Evolutionary conservation across 2,888 invertebrate species (phyloP), one percentile per base, ranked within the genome.

Genomic region (Tineola bisselliella): DNA sequence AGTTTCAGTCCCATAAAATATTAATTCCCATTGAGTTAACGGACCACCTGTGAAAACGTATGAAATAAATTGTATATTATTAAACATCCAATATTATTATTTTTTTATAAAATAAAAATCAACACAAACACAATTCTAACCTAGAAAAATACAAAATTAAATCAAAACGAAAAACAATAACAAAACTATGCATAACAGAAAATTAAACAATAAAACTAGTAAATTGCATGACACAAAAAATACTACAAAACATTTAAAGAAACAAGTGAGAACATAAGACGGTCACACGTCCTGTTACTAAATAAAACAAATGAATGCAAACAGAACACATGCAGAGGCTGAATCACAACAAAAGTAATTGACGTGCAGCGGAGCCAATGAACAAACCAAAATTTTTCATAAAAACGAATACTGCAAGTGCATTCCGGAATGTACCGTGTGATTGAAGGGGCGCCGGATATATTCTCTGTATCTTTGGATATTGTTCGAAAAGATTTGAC

Each of bases 11-110:
- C 95, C 95, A 78, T 94, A 93, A 75, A 95, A 91, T 70, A 93
- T 91, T 70, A 95, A 79, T 76, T 93, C 91, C 95, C 95, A 95
- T 68, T 93, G 92, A 60, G 91, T 89, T 62, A 95, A 82, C 1
- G 86, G 84, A 44, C 84, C 86, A 70, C 90, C 90, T 70, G 89
- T 82, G 88, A 68, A 65, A 69, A 74, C n/a, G 38, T 6, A 25
- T 25, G 6, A 25, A 25, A 25, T 25, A 10, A 48, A 13, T 17
- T 48, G 15, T 48, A 43, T 25, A n/a, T n/a, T n/a, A n/a, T n/a
- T n/a, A n/a, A n/a, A 25, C 25, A 25, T 25, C 3, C 13, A n/a
- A 43, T n/a, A n/a, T n/a, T n/a, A n/a, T n/a, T n/a, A n/a, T n/a
- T n/a, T n/a, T n/a, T n/a, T n/a, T n/a, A n/a, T n/a, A n/a, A n/a